Base-by-base conservation (phyloP, 2,888 invertebrate genomes). In the Cataglyphis rosenhaueri region DNA sequence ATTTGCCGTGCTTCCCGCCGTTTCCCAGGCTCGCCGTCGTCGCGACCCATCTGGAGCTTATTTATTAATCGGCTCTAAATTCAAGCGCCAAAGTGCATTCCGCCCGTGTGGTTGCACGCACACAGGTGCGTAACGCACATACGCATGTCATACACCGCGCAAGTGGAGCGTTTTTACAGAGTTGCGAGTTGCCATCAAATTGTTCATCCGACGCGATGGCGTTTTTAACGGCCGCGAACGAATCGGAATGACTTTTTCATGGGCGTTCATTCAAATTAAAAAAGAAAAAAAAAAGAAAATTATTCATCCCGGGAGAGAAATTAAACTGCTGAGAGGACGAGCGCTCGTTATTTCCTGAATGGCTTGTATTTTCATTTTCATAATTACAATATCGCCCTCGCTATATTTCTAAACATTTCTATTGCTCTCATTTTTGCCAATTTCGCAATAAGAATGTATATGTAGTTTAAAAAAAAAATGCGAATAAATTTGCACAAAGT, bases 31-130 rank as follows among this genome's bases (percentile, higher is more conserved):
- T 44, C 55, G 62, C 41, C 55, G n/a, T 21, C 32, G 32, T 48
- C 38, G 32, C 79, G 55, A 76, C 71, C 81, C 85, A 62, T 85
- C 84, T 82, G 84, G 52, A 70, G 82, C 85, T 85, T 88, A 89
- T 89, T 91, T 91, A 90, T 91, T 92, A 91, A 92, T 92, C 88
- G 88, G 88, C 86, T 87, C 87, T 85, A 88, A 89, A 91, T 87
- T 91, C 79, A 21, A 78, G 41, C 71, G 21, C 81, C 66, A 64
- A 73, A 74, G 86, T 82, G 85, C 85, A 88, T 81, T 85, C 86
- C 71, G 61, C 64, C 55, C 55, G 78, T 66, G 71, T 71, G 55
- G 55, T 38, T 9, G 12, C 3, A 32, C 29, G 52, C 32, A 41
- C 12, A 44, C 25, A 64, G 9, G 38, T 10, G 64, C 76, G 21